Conservation (phyloP, 2,888 invertebrate genomes). For the Netelia melanura region DNA sequence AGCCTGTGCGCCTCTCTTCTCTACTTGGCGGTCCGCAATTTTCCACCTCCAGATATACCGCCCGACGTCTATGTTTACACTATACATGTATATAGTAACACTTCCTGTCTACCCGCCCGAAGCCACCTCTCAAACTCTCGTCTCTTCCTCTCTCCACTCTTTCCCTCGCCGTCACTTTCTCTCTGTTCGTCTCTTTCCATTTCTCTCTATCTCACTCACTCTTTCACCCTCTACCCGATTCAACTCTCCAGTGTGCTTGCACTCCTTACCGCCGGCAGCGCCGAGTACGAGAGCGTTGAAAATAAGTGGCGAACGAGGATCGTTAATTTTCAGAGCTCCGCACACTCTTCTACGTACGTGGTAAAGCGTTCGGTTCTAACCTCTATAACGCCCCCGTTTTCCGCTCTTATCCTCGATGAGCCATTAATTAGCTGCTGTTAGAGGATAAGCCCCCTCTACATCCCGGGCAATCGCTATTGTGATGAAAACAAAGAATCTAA, state of each 20-base stretch:
- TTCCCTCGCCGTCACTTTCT: neutral
- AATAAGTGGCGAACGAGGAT: slow-evolving; percentile 62
- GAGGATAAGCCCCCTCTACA: slow-evolving; percentile 27
- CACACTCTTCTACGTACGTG: slow-evolving; percentile 9
- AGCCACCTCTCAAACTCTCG: slow-evolving; percentile 19
- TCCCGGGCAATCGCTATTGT: neutral
- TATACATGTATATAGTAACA: slow-evolving; percentile 7
- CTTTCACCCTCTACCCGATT: slow-evolving; percentile 23
- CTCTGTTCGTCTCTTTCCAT: neutral
- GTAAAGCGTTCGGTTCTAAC: slow-evolving; percentile 36
- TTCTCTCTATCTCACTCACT: neutral
- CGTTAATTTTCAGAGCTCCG: slow-evolving; percentile 58
- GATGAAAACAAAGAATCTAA: slow-evolving; percentile 1
- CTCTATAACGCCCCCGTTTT: slow-evolving; percentile 21
- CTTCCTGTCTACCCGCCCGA: slow-evolving; percentile 32
- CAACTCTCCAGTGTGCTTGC: slow-evolving; percentile 36
- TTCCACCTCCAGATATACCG: slow-evolving; percentile 28
- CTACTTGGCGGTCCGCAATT: slow-evolving; percentile 53
- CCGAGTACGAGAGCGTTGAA: slow-evolving; percentile 42
- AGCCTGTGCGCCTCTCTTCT: slow-evolving; percentile 30
- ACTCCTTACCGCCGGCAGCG: slow-evolving; percentile 36
- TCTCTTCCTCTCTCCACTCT: neutral
- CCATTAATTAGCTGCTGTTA: slow-evolving; percentile 43
- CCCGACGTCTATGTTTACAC: neutral
- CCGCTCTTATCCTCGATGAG: slow-evolving; percentile 23